Evolutionary conservation across 2,888 invertebrate species (phyloP).

Genomic region (Xestoiulus laeticollis): DNA sequence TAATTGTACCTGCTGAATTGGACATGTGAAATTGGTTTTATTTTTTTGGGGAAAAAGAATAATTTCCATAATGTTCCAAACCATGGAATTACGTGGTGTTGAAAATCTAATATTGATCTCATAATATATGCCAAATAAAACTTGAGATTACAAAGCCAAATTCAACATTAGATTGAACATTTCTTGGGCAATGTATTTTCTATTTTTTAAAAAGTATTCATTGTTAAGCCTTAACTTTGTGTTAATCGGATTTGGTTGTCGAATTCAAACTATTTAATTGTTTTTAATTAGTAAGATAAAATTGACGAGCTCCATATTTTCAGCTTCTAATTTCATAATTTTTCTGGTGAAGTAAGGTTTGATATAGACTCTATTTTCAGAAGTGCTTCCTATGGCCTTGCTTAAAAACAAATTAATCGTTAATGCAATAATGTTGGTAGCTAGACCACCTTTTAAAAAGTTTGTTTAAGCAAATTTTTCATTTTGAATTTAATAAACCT

Average conservation of each 20-base stretch:
- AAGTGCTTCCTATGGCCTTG: constrained; percentile 39
- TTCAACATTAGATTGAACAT: constrained; percentile 13
- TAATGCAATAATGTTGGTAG: constrained; percentile 43
- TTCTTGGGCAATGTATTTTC: not conserved
- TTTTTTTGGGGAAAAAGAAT: not conserved
- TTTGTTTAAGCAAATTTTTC: not conserved
- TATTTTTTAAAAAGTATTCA: not conserved
- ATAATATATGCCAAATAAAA: constrained; percentile 30
- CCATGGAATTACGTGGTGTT: not conserved
- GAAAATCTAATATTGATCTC: not conserved
- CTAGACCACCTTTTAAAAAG: constrained; percentile 13
- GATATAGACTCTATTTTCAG: constrained; percentile 35
- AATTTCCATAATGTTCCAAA: constrained; percentile 15
- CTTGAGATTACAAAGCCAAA: constrained; percentile 27
- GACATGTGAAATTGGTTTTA: not conserved
- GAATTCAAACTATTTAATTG: not conserved
- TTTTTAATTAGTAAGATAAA: not conserved
- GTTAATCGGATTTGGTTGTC: not conserved
- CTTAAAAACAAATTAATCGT: constrained; percentile 29
- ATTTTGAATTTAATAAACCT: not conserved
- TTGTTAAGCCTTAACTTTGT: not conserved
- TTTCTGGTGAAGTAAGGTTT: constrained; percentile 21
- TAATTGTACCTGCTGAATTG: not conserved
- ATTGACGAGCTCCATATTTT: not conserved
- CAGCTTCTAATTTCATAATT: not conserved